These are phyloP conservation scores for Catharus fuscescens DNA, from an alignment of 2,113 vertebrate species.

Conservation along the genomic window DNA sequence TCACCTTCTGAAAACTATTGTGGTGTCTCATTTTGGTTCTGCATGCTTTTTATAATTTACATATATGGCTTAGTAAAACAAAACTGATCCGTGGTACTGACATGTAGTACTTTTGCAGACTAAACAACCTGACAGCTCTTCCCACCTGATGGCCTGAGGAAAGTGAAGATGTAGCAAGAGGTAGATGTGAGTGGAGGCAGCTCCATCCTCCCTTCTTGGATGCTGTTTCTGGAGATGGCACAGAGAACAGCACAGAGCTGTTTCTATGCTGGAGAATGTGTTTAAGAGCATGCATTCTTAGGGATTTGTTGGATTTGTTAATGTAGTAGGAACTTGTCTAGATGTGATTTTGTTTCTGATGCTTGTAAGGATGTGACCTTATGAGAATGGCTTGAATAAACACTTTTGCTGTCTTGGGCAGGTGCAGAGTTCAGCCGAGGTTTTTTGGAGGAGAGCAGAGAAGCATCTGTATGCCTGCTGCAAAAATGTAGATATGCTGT, in stretches of 20 bases:
- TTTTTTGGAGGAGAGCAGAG: not conserved
- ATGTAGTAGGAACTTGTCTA: not conserved
- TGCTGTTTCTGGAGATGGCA: not conserved
- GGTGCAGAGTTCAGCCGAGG: not conserved
- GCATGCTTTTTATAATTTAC: not conserved
- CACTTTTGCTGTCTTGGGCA: not conserved
- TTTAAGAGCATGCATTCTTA: not conserved
- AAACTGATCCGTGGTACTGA: not conserved
- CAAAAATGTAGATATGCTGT: not conserved
- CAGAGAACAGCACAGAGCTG: not conserved
- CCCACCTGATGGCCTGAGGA: not conserved
- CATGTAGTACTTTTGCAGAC: not conserved
- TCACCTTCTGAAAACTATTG: not conserved
- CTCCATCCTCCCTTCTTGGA: not conserved
- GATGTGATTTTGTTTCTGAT: not conserved
- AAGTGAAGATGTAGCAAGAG: rapidly evolving
- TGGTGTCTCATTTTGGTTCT: not conserved
- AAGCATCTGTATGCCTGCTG: not conserved
- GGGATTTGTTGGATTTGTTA: not conserved
- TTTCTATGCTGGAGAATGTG: not conserved
- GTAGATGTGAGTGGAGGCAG: not conserved
- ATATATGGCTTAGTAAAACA: not conserved
- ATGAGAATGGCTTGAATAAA: not conserved
- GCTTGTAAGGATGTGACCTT: not conserved
- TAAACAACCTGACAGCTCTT: not conserved